Base-by-base conservation (phyloP, 2,888 invertebrate species). In the Sinohyriopsis cumingii region DNA sequence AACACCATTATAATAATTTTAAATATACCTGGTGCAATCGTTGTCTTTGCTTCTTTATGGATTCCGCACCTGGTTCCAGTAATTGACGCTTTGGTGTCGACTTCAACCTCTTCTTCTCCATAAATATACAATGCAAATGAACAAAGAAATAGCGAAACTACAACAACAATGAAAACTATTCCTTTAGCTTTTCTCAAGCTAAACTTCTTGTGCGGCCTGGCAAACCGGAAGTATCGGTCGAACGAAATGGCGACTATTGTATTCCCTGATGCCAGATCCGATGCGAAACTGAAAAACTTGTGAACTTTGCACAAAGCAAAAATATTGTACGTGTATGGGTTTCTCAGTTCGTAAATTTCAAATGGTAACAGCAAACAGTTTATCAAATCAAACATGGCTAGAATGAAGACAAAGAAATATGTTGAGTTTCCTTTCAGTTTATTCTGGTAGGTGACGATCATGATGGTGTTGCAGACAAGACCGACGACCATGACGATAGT, bases 161-260 rank as follows among this genome's bases (percentile, higher is more conserved):
- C 19, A 45, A 63, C 65, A 1, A 71, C 63, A 1, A 55, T 9
- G 15, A 66, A 28, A 3, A 75, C 73, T 4, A 73, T 69, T n/a
- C 65, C 56, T 55, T 68, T 75, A 24, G 73, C 71, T 57, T 59
- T 59, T 24, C 68, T 67, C n/a, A 74, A 64, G 56, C 72, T 73
- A 15, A 77, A 68, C 19, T 75, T 70, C 54, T 68, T 66, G 54
- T 77, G 72, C 12, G 75, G 75, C 3, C 67, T 68, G 9, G 75
- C 71, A 33, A 77, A 73, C 62, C 75, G 70, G 24, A 77, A 68
- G 61, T 69, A 77, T 66, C 77, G 65, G 63, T 77, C 77, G 65
- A 75, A 77, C 18, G 77, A 77, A 59, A 77, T 75, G 61, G 71
- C 75, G 53, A 77, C 75, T 25, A 77, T 77, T 45, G 73, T 70